These are phyloP conservation scores for Podarcis raffonei DNA, from an alignment of 2,113 vertebrate species.

Conservation along the genomic window DNA sequence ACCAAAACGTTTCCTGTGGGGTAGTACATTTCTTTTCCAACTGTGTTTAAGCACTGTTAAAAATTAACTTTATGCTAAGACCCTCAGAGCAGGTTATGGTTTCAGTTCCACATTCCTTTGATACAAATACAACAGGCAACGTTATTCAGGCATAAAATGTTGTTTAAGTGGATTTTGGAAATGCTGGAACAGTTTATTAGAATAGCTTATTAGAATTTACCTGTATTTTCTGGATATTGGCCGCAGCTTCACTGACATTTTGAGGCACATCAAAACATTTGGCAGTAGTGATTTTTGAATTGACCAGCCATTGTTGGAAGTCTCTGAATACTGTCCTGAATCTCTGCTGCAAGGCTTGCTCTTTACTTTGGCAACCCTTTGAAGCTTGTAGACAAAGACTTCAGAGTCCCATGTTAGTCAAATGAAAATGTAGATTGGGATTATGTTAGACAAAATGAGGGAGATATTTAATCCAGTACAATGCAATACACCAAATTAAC, in stretches of 20 bases:
- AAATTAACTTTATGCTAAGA: constrained; percentile 1
- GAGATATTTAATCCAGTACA: background rate
- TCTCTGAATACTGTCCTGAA: constrained; percentile 88
- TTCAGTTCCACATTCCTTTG: background rate
- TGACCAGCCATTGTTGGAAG: constrained; percentile 97
- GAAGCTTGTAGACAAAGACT: constrained; percentile 94
- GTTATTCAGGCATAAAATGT: background rate
- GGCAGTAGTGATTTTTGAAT: constrained; percentile 90
- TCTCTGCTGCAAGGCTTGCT: constrained; percentile 92
- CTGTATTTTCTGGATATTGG: constrained; percentile 91
- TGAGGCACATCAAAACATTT: constrained; percentile 95
- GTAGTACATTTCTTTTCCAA: background rate
- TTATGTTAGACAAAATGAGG: background rate
- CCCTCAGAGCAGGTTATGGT: background rate
- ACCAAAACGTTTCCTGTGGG: background rate
- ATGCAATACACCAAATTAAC: background rate
- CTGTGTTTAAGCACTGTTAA: background rate
- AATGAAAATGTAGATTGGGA: constrained; percentile 9
- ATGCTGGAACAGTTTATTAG: background rate
- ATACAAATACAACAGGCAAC: background rate
- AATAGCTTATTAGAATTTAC: constrained; percentile 68
- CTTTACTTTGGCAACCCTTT: constrained; percentile 94
- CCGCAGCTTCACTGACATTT: constrained; percentile 84
- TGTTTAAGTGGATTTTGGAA: background rate
- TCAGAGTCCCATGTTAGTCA: constrained; percentile 44